Base-by-base conservation (phyloP, 2,888 invertebrate species). In the Cartodere bifasciata region DNA sequence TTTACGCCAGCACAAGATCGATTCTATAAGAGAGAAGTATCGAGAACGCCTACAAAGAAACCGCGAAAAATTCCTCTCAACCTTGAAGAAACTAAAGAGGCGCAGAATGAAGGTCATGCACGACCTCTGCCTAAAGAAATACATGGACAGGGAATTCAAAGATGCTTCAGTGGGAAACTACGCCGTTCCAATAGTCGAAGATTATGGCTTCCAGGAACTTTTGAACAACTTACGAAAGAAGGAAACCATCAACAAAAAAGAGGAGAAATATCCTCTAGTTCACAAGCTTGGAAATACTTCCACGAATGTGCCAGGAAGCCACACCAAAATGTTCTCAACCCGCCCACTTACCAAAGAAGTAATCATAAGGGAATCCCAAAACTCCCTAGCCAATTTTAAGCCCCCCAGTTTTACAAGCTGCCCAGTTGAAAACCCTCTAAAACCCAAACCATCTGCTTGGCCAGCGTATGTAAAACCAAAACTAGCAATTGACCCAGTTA, bases 131-230 rank as follows among this genome's bases (percentile, higher is more conserved):
- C 25, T 33, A 6, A 37, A 33, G n/a, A 47, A 44, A 22, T 22
- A 11, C 10, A 31, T 27, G 3, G 27, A 34, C 13, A 11, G 29
- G 3, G 35, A 42, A 20, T 28, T 30, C 2, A 52, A 44, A 29
- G 53, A 52, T 34, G 48, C 41, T 13, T 40, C 49, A 12, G 47
- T 47, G 13, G 52, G 53, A 4, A 48, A 42, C 20, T 49, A 44
- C 30, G 43, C 45, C 4, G 41, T 52, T 3, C 34, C 49, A 2
- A 16, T 51, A 10, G 47, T 48, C 10, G 40, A 38, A 4, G 38
- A 37, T 12, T 40, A 44, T 12, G 44, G 48, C 16, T 45, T 52
- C 27, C 32, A 40, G n/a, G 40, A 46, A 27, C 45, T 41, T 29
- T 29, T 52, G 16, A 32, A 44, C 31, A 36, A 34, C 24, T n/a